Evolutionary conservation across 1,140 invertebrate genomes (phyloP).

Genomic region (Aphidius ervi): DNA sequence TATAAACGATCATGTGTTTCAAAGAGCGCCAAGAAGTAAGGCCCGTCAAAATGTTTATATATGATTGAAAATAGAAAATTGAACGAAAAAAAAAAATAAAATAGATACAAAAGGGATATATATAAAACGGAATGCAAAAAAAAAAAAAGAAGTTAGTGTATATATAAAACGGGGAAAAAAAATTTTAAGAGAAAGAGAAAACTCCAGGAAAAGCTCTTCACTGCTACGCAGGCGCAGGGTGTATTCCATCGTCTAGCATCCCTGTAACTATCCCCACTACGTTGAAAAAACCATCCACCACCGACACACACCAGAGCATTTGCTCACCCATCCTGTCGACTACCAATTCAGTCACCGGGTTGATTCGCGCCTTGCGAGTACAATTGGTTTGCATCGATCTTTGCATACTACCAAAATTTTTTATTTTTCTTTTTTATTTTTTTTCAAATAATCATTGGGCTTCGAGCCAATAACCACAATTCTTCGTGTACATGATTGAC

Average conservation of each 20-base stretch:
- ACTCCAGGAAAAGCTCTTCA: conserved; percentile 11
- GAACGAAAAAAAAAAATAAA: conserved; percentile 12
- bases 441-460: background rate
- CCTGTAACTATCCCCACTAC: conserved; percentile 25
- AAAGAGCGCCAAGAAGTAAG: conserved; percentile 1
- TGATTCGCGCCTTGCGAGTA: conserved; percentile 42
- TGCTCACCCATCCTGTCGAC: conserved; percentile 22
- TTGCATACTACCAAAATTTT: conserved; percentile 33
- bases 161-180: conserved; percentile 3
- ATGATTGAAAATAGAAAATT: conserved; percentile 4
- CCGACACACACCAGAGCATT: conserved; percentile 20
- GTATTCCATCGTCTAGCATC: conserved; percentile 34
- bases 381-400: conserved; percentile 29
- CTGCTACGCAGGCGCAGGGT: conserved; percentile 40
- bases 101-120: background rate
- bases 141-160: background rate
- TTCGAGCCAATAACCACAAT: background rate
- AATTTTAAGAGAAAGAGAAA: background rate
- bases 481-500: background rate
- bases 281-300: conserved; percentile 26
- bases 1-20: conserved; percentile 14
- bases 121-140: conserved; percentile 9
- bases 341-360: conserved; percentile 45
- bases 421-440: background rate
- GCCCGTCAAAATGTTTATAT: background rate